A percentile compares a stretch with the other conserved stretches of the same genome.
These are phyloP conservation scores for Clarias magur DNA, from an alignment of 2,113 vertebrate species.

Conservation along the genomic window DNA sequence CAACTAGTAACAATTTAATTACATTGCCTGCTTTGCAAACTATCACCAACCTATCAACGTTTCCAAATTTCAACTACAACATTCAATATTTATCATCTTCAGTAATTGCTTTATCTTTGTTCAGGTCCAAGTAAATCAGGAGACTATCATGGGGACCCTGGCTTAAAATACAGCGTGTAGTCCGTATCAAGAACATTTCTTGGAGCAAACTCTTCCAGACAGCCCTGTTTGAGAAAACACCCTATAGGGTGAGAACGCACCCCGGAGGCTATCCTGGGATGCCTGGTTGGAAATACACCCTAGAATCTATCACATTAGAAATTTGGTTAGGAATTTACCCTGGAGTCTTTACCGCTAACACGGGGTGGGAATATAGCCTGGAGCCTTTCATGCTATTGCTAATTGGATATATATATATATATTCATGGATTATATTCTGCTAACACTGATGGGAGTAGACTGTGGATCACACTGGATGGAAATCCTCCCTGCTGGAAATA, in stretches of 20 bases:
- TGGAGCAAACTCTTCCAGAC: background rate
- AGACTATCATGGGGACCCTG: background rate
- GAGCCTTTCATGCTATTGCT: too few relatives aligned
- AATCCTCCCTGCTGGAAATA: background rate
- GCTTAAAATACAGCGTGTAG: background rate
- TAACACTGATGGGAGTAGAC: background rate
- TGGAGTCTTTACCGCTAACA: background rate
- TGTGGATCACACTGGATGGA: background rate
- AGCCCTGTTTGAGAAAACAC: background rate
- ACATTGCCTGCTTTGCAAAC: background rate
- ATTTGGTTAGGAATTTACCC: background rate
- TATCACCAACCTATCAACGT: background rate
- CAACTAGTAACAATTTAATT: background rate
- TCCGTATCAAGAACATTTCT: background rate
- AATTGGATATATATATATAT: background rate
- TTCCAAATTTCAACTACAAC: background rate
- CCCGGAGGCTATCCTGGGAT: background rate
- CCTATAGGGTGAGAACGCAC: too few relatives aligned
- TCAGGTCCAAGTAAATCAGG: background rate
- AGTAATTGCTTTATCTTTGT: background rate
- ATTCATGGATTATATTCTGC: too few relatives aligned
- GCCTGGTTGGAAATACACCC: background rate
- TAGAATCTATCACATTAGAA: background rate
- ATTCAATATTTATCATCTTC: background rate
- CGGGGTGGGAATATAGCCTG: background rate